A percentile compares a stretch with the other conserved stretches of the same genome.
Evolutionary conservation across 2,113 vertebrate genomes (phyloP).

Genomic region (Eulemur rufifrons): DNA sequence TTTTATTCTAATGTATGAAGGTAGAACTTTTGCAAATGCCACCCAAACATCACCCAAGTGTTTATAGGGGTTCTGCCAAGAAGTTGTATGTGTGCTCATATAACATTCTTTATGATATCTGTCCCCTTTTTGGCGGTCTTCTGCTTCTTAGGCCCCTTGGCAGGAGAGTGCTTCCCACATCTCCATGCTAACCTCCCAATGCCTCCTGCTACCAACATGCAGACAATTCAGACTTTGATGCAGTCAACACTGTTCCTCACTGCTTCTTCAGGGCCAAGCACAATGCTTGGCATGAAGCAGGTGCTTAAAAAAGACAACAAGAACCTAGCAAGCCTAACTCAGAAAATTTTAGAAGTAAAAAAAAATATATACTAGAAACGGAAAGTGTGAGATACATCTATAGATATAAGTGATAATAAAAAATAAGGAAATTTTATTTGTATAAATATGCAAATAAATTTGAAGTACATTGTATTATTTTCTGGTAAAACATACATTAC

Average conservation of each 20-base stretch:
- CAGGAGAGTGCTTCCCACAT: no score
- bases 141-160: not conserved
- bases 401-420: not conserved
- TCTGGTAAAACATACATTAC: not conserved
- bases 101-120: rapidly evolving
- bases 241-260: not conserved
- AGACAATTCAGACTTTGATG: rapidly evolving
- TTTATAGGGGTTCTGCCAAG: not conserved
- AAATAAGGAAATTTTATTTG: not conserved
- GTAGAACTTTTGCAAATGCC: not conserved
- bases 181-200: no score
- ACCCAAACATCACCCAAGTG: not conserved
- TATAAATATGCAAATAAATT: constrained; percentile 8
- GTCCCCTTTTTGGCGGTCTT: not conserved
- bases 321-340: not conserved
- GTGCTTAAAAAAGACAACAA: not conserved
- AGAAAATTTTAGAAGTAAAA: not conserved
- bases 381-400: not conserved
- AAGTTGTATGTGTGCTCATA: not conserved
- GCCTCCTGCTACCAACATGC: not conserved
- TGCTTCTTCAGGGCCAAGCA: not conserved
- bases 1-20: not conserved
- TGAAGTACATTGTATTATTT: constrained; percentile 2
- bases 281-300: not conserved
- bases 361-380: not conserved